A percentile compares a stretch with the other conserved stretches of the same genome.
Evolutionary conservation across 2,888 invertebrate genomes (phyloP).

Genomic region (Lithophane ornitopus): DNA sequence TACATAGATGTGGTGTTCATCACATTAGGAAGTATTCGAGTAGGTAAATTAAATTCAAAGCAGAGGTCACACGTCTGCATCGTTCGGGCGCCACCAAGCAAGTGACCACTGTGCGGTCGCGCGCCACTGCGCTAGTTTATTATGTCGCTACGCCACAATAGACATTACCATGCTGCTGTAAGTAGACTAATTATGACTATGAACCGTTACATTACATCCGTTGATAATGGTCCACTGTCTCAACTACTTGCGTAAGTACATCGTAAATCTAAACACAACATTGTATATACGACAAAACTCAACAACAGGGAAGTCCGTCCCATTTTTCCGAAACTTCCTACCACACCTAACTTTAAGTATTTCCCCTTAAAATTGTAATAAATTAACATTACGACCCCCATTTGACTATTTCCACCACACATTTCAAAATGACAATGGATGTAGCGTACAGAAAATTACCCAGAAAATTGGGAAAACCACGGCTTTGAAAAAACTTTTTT

Average conservation of each 20-base stretch:
- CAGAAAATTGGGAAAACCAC: conserved; percentile 79
- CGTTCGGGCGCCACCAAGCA: too few species aligned
- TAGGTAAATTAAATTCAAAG: too few species aligned
- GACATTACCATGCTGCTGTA: neutral
- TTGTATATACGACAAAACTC: conserved; percentile 10
- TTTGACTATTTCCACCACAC: conserved; percentile 79
- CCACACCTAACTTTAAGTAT: conserved; percentile 60
- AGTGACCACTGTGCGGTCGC: too few species aligned
- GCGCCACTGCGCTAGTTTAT: too few species aligned
- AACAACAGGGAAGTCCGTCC: conserved; percentile 37
- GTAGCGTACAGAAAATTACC: conserved; percentile 74
- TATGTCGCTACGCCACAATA: too few species aligned
- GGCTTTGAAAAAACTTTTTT: conserved; percentile 78
- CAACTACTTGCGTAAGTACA: conserved; percentile 9
- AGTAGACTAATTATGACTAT: neutral
- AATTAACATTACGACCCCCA: conserved; percentile 75
- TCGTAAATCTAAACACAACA: conserved; percentile 26
- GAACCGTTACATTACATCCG: neutral
- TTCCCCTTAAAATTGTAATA: conserved; percentile 73
- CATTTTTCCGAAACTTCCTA: conserved; percentile 57
- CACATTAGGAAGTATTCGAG: too few species aligned
- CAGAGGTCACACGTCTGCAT: too few species aligned
- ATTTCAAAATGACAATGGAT: conserved; percentile 81
- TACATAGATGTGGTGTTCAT: too few species aligned
- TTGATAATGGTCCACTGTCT: neutral